Conservation (phyloP, 2,888 invertebrate genomes). For the Trypoxylon attenuatum region DNA sequence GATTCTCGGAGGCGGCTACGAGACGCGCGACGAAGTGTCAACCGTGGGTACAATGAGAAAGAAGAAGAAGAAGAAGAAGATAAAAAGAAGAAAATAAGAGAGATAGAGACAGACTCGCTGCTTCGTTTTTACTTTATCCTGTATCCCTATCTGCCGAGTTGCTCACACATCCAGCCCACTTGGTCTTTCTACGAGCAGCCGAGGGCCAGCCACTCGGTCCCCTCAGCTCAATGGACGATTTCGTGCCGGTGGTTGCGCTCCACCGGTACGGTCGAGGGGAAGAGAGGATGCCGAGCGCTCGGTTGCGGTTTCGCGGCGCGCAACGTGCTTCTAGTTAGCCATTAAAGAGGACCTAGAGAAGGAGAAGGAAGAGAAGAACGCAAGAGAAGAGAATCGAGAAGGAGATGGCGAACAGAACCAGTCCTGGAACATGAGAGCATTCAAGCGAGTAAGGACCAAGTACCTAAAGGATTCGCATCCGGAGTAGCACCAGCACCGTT, state of each 20-base stretch:
- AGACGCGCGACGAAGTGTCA: slow-evolving; percentile 27
- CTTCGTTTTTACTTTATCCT: slow-evolving; percentile 14
- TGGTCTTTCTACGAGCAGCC: background rate
- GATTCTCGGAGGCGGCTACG: slow-evolving; percentile 38
- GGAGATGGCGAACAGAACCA: background rate
- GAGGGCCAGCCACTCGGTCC: background rate
- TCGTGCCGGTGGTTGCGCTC: too few species aligned
- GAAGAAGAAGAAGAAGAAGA: too few species aligned
- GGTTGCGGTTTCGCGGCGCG: background rate
- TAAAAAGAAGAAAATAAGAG: too few species aligned
- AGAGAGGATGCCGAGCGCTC: too few species aligned
- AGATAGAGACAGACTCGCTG: slow-evolving; percentile 25
- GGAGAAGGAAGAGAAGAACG: background rate
- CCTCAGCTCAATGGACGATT: too few species aligned
- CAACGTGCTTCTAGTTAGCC: slow-evolving; percentile 15
- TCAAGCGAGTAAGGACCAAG: background rate
- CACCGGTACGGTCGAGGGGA: too few species aligned
- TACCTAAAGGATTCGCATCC: background rate
- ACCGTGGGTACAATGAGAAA: background rate
- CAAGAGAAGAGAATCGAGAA: background rate
- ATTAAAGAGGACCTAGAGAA: background rate
- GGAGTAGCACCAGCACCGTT: too few species aligned
- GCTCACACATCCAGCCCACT: slow-evolving; percentile 6
- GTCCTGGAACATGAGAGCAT: background rate
- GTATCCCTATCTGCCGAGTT: slow-evolving; percentile 10